Evolutionary conservation across 2,888 invertebrate genomes (phyloP), one percentile per base, ranked within the genome.

Genomic region (Acrobeloides nanus): DNA sequence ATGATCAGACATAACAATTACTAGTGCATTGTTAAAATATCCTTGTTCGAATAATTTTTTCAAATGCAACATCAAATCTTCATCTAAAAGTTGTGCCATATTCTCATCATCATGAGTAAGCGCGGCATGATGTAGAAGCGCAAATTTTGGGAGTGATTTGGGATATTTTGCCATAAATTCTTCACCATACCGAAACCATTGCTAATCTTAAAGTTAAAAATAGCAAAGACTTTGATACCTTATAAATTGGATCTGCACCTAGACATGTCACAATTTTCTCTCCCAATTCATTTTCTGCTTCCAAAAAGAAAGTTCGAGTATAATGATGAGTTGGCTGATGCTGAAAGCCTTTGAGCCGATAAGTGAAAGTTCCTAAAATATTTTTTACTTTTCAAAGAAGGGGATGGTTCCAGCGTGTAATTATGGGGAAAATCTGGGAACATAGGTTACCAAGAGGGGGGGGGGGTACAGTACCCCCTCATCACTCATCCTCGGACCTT

Each of bases 1-100:
- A 75, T 93, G 92, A 76, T 92, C 92, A 4, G 87, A 84, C 87
- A 92, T 88, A 3, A 90, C 72, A 44, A 92, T 82, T 0, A 93
- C 75, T 55, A 92, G 72, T 0, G 89, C 87, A 61, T 86, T 82
- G 54, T 89, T 82, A 18, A 88, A 76, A 31, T 82, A 75, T 0
- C 83, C 83, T 1, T 78, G 78, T 3, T 77, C 70, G 33, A 33
- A 18, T 21, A 33, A 15, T 6, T 39, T 53, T 57, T 38, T 45
- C 42, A 69, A 50, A 48, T 57, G 55, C 12, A 42, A 41, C 4
- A 37, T 32, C 21, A 68, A 35, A 40, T 66, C 62, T 1, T 55
- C 60, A 37, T 68, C 68, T 38, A 62, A 58, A 25, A 51, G 57
- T 18, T 84, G 82, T 24, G 89, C 81, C 62, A 82, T 78, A 73